Base-by-base conservation (phyloP, 2,888 invertebrate genomes). In the Cerceris rybyensis region DNA sequence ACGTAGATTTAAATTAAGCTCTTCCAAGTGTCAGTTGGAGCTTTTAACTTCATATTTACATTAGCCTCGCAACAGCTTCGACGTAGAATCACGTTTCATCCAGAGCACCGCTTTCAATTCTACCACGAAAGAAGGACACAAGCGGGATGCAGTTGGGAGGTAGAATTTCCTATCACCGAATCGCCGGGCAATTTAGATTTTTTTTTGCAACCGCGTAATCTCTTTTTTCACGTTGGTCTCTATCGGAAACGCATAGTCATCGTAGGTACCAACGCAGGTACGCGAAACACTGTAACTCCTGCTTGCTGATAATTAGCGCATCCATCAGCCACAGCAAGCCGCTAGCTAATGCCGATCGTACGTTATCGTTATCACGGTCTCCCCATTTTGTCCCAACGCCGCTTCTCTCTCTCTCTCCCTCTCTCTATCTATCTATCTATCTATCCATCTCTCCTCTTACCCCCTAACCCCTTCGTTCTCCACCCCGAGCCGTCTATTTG, bases 301-400 rank as follows among this genome's bases (percentile, higher is more conserved):
- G 91, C 90, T 92, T 91, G 90, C 92, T 92, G 92, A 92, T 92
- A 92, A 92, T 92, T 92, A 92, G 91, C 92, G 92, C 91, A 92
- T 92, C 92, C 92, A 92, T 92, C 92, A 92, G 92, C 89, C 84
- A 83, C 90, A 92, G 92, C 91, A 90, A 92, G 92, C 92, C 91
- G 88, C 90, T 89, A 90, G 92, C 92, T 92, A 92, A 92, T 92
- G 91, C 92, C 92, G 92, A 92, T 92, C 92, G 92, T 92, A 92
- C 92, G 92, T 92, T 92, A 92, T 92, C 92, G 92, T 92, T 92
- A 92, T 92, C 92, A 92, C 90, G 86, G 87, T 88, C 89, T 91
- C 91, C 90, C 92, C 90, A 90, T 92, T 92, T 92, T 90, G 90
- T 88, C 88, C 87, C 83, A 86, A 80, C 84, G 78, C 80, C 82